Percentiles rank a stretch among this genome's conserved stretches.
Conservation (phyloP, 2,888 invertebrate species). For the Myathropa florea region DNA sequence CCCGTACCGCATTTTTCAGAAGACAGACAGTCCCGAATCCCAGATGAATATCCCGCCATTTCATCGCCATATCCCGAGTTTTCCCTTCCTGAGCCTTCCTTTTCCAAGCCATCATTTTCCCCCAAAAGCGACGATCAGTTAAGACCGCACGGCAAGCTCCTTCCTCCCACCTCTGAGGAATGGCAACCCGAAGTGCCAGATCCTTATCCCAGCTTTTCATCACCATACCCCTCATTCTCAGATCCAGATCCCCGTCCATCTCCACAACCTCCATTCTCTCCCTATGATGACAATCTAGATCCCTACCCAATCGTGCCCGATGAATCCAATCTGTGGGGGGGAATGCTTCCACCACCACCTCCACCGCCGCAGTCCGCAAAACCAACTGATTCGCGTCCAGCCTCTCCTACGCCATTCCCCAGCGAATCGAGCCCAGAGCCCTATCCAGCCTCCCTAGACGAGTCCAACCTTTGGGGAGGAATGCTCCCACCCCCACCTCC, state of each 20-base stretch:
- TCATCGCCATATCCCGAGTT: not conserved
- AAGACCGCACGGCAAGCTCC: not conserved
- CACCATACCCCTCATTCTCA: conserved; percentile 9
- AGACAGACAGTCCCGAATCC: not conserved
- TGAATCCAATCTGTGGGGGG: conserved; percentile 34
- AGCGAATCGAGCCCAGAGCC: not conserved
- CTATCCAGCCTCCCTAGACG: conserved; percentile 29
- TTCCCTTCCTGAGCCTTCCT: not conserved
- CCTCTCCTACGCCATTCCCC: conserved; percentile 15
- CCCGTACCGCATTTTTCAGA: not conserved
- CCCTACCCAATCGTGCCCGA: not conserved
- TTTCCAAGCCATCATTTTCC: not conserved
- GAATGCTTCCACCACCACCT: not conserved
- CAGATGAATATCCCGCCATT: not conserved
- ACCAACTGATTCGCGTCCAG: not conserved
- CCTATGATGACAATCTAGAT: conserved; percentile 15
- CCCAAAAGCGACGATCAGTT: not conserved
- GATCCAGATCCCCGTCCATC: not conserved
- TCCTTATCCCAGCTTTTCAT: conserved; percentile 12
- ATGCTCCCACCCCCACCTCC: conserved; percentile 36
- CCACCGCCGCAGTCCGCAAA: conserved; percentile 15
- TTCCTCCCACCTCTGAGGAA: not conserved
- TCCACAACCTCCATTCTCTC: not conserved
- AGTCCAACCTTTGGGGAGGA: conserved; percentile 46
- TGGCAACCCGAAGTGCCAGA: conserved; percentile 26